These are phyloP conservation scores for Alentia gelatinosa DNA, from an alignment of 2,888 invertebrate species.

Conservation along the genomic window DNA sequence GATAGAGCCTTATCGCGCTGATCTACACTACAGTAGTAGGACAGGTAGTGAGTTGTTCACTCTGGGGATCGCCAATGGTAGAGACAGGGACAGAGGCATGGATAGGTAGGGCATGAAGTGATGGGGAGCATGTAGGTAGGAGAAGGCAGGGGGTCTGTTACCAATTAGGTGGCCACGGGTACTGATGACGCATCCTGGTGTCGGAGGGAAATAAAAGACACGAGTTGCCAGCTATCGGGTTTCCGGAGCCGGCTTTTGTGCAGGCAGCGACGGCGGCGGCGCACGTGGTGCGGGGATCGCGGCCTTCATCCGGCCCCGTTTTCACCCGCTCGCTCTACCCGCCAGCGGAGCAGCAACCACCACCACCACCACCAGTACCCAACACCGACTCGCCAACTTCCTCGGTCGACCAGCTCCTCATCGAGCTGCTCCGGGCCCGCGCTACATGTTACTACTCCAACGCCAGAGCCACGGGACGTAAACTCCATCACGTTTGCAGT, in stretches of 20 bases:
- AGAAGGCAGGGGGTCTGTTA: background rate
- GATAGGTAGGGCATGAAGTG: background rate
- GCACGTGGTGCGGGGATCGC: background rate
- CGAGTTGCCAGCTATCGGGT: constrained; percentile 24
- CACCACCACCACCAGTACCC: background rate
- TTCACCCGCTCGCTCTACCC: background rate
- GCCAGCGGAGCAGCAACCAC: background rate
- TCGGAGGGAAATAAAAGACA: constrained; percentile 21
- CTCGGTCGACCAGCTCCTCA: no score
- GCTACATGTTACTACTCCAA: background rate
- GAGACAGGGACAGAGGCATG: background rate
- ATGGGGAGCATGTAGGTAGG: background rate
- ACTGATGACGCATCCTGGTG: constrained; percentile 14
- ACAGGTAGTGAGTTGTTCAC: no score
- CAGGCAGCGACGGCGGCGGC: background rate
- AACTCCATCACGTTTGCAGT: no score
- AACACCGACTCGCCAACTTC: background rate
- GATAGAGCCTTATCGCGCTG: no score
- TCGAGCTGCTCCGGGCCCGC: no score
- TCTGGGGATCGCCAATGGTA: no score
- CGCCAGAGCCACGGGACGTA: background rate
- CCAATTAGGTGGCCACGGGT: background rate
- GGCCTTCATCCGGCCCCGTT: constrained; percentile 1
- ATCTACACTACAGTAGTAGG: no score
- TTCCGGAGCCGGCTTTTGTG: constrained; percentile 6